Base-by-base conservation (phyloP, 1,140 invertebrate genomes). In the Tribolium castaneum region DNA sequence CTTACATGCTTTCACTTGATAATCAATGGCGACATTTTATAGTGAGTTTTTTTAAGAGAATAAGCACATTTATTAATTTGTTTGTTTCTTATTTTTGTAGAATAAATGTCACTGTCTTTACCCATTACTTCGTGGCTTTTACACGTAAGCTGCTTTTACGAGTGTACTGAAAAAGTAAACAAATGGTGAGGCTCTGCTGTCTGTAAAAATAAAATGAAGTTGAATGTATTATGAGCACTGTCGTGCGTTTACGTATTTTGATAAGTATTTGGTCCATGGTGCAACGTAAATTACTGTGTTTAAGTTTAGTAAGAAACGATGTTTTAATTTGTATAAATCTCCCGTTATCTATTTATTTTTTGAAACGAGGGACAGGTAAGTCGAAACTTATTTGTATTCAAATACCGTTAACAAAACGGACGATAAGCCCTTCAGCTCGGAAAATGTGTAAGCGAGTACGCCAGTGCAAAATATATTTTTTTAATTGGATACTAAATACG, bases 401-500 rank as follows among this genome's bases (percentile, higher is more conserved):
- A 45, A 9, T n/a, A 45, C 0, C 39, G 39, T 45, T 45, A 45
- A 45, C 39, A 45, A 45, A 9, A 45, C 39, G 39, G 9, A 9
- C 39, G 39, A 45, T 45, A 45, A 45, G n/a, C 39, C 39, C 7
- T 45, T 45, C 39, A 45, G 39, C 39, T 45, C 39, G 39, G 39
- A 45, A 45, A 45, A 45, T 45, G 4, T 45, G 39, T 45, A n/a
- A 45, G 39, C 39, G n/a, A 30, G 25, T 2, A 45, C n/a, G 7
- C 9, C 7, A 9, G 7, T 1, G 39, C 9, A 45, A 45, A 45
- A 45, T 45, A 45, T 45, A 45, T 52, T 14, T 52, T 52, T 52
- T 52, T 16, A 52, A 52, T 52, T 52, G 51, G 51, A 52, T 52
- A 5, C 51, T 52, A 59, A 59, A 59, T 59, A 59, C 9, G 2